A percentile compares a stretch with the other conserved stretches of the same genome.
phyloP scores from a whole-genome alignment of 92 coral and sea anemone genomes.

The Pocillopora meandrina region DNA sequence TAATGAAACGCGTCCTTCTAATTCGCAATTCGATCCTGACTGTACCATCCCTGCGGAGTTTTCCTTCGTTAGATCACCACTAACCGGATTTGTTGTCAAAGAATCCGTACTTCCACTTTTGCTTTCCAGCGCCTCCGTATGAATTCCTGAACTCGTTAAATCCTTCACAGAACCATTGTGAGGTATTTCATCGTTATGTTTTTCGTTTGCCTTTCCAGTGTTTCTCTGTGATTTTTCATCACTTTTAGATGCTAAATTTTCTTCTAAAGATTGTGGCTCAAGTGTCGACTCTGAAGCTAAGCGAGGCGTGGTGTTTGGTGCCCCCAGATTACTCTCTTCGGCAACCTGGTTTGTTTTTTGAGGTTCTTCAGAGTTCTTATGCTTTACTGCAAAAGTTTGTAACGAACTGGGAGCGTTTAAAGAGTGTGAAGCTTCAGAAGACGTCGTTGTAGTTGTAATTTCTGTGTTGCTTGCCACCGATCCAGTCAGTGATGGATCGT shows the following conservation, averaged over 20 bases:
- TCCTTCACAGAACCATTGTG: not conserved
- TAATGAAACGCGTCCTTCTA: not conserved
- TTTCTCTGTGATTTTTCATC: not conserved
- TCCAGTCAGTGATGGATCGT: not conserved
- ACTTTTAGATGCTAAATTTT: constrained; percentile 1
- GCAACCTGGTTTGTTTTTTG: not conserved
- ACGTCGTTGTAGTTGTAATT: not conserved
- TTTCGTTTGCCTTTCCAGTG: not conserved
- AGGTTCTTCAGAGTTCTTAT: not conserved
- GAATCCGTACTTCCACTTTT: not conserved
- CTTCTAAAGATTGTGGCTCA: not conserved
- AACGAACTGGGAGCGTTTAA: constrained; percentile 18
- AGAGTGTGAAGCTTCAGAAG: not conserved
- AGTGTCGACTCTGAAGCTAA: not conserved
- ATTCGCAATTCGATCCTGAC: not conserved
- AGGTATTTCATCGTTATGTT: not conserved
- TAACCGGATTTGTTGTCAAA: not conserved
- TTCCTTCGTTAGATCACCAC: constrained; percentile 11
- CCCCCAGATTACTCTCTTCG: not conserved
- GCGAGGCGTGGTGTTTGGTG: not conserved
- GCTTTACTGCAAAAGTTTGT: constrained; percentile 22
- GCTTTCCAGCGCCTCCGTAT: constrained; percentile 1
- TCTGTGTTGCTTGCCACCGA: not conserved
- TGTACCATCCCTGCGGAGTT: not conserved
- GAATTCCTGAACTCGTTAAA: not conserved